These are phyloP conservation scores for Galaxea fascicularis DNA, from an alignment of 92 coral and sea anemone genomes.

Conservation along the genomic window DNA sequence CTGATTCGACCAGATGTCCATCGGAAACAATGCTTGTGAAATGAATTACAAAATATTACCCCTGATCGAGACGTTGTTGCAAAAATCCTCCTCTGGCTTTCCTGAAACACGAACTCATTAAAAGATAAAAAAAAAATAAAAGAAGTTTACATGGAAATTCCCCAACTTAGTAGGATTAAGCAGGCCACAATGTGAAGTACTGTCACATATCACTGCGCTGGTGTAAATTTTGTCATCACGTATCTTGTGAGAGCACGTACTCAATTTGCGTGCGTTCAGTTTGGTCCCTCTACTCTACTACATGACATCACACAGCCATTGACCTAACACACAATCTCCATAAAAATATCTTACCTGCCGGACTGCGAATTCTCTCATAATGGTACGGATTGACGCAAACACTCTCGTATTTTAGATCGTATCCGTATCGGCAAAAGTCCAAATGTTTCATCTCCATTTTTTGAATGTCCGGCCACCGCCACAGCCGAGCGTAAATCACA, in stretches of 20 bases:
- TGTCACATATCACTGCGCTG: constrained; percentile 8
- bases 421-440: constrained; percentile 98
- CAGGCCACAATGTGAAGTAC: constrained; percentile 4
- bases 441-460: constrained; percentile 99
- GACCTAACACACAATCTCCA: constrained; percentile 25
- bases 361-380: constrained; percentile 97
- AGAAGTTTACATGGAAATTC: not conserved
- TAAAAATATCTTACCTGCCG: constrained; percentile 78
- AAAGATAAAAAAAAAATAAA: not conserved
- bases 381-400: constrained; percentile 99
- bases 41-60: constrained; percentile 61
- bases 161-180: not conserved
- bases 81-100: constrained; percentile 13
- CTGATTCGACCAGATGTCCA: constrained; percentile 16
- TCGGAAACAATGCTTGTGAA: constrained; percentile 39
- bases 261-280: constrained; percentile 15
- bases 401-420: constrained; percentile 97
- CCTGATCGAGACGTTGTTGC: constrained; percentile 64
- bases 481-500: constrained; percentile 97
- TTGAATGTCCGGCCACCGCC: constrained; percentile 99
- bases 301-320: constrained; percentile 58
- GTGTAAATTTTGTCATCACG: constrained; percentile 48
- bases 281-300: constrained; percentile 9
- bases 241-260: constrained; percentile 28
- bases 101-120: constrained; percentile 46